Conservation (phyloP, 2,888 invertebrate genomes). For the Oscheius sp. region DNA sequence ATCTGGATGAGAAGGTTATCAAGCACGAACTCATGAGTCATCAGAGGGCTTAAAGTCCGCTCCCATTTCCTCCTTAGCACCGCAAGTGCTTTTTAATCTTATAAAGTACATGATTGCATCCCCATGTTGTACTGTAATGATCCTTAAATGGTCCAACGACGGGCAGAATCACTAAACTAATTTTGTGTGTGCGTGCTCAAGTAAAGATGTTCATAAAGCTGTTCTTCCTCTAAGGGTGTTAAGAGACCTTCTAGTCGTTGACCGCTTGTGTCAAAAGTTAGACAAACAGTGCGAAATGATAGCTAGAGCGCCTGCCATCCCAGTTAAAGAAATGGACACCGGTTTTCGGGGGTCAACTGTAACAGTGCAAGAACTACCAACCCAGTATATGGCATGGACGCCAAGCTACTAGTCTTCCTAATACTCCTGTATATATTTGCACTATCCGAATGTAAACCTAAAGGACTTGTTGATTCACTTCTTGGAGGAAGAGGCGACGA, state of each 20-base stretch:
- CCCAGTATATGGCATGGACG: conserved; percentile 15
- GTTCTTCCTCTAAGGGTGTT: no score
- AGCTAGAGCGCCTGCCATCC: conserved; percentile 6
- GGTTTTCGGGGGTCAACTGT: conserved; percentile 35
- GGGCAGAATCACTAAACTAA: conserved; percentile 36
- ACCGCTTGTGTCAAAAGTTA: neutral
- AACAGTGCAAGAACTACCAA: conserved; percentile 16
- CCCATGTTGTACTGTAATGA: conserved; percentile 35
- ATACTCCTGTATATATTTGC: conserved; percentile 13
- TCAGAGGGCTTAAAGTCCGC: conserved; percentile 65
- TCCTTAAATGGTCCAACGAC: conserved; percentile 33
- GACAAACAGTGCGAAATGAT: conserved; percentile 20
- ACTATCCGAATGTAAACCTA: conserved; percentile 1
- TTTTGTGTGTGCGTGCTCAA: conserved; percentile 32
- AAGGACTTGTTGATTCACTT: neutral
- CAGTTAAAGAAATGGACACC: conserved; percentile 23
- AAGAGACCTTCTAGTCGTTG: neutral
- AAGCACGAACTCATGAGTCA: conserved; percentile 73
- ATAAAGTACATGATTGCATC: conserved; percentile 9
- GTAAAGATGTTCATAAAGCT: neutral
- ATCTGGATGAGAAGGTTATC: conserved; percentile 73
- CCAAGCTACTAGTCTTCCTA: conserved; percentile 10
- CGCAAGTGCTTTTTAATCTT: conserved; percentile 4
- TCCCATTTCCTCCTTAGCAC: neutral
- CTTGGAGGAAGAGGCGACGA: neutral